Percentiles rank a stretch among this genome's conserved stretches.
Conservation (phyloP, 2,888 invertebrate genomes). For the Ramazzottius varieornatus region DNA sequence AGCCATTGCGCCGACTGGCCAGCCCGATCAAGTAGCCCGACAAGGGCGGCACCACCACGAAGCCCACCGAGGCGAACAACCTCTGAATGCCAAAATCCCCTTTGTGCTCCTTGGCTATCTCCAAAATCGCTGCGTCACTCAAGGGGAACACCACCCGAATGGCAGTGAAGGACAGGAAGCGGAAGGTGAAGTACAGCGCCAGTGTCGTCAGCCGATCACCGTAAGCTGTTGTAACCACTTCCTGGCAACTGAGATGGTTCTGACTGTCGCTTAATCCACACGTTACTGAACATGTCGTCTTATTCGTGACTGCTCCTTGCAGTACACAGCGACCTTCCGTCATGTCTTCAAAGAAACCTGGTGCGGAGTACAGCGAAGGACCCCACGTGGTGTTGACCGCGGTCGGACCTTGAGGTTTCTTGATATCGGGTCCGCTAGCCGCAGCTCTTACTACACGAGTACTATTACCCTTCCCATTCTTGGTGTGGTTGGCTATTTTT, state of each 20-base stretch:
- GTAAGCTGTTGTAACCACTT: background rate
- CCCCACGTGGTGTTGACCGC: background rate
- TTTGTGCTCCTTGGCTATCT: background rate
- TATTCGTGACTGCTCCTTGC: background rate
- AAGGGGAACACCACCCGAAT: background rate
- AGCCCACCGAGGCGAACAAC: background rate
- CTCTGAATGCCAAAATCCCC: constrained; percentile 3
- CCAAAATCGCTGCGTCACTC: background rate
- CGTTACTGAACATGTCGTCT: background rate
- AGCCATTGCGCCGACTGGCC: background rate
- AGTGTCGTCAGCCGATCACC: background rate
- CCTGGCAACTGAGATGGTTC: background rate
- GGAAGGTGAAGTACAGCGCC: background rate
- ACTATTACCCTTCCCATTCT: background rate
- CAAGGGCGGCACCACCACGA: background rate
- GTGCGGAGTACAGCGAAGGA: background rate
- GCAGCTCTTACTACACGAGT: background rate
- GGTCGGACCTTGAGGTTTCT: too few relatives aligned
- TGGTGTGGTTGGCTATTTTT: background rate
- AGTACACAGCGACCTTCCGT: background rate
- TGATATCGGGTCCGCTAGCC: too few relatives aligned
- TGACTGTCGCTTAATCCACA: background rate
- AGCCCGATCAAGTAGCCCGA: background rate
- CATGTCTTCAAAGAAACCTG: background rate
- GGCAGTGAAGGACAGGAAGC: background rate